Evolutionary conservation across 2,888 invertebrate genomes (phyloP), one percentile per base, ranked within the genome.

Genomic region (Meiosimyza decipiens): DNA sequence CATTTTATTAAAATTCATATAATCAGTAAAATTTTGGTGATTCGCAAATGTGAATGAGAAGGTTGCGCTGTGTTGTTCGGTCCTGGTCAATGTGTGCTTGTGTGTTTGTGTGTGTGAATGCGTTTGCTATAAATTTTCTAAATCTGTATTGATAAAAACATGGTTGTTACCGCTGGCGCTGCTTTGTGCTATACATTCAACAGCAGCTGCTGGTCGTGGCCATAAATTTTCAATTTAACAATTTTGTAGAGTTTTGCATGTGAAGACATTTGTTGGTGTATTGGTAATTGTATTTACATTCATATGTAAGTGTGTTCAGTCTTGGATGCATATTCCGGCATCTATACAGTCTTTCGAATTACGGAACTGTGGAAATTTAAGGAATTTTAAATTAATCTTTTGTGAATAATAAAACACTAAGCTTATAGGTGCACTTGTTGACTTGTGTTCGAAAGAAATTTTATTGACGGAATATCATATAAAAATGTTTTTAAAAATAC

Each of bases 1-100:
- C 59, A 63, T 70, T 70, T 63, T 70, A 70, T 70, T 70, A 54
- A 70, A 63, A 70, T 63, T 63, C 62, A 70, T 63, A 70, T 51
- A 60, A 60, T 67, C 54, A 54, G 16, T 11, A 55, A 66, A 54
- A 51, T 63, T 51, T 51, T 6, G 52, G 18, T 65, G 51, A 6
- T 52, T 60, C 28, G 15, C 28, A 65, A 22, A 13, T 50, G 52
- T 4, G 11, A 40, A 47, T 13, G 62, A 51, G 65, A 57, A 51
- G 65, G 57, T 67, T 55, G 75, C 73, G 22, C 71, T 60, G 59
- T 65, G 22, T 51, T 75, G 60, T 74, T 76, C 77, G 1, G 28
- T 60, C 28, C 59, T 11, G 50, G 55, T 67, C 12, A 22, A 3
- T 67, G 55, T 40, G 66, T 40, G 66, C 40, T 40, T 40, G 33